Conservation (phyloP, 2,797 vertebrate species). For the Sebastiscus albofasciatus region DNA sequence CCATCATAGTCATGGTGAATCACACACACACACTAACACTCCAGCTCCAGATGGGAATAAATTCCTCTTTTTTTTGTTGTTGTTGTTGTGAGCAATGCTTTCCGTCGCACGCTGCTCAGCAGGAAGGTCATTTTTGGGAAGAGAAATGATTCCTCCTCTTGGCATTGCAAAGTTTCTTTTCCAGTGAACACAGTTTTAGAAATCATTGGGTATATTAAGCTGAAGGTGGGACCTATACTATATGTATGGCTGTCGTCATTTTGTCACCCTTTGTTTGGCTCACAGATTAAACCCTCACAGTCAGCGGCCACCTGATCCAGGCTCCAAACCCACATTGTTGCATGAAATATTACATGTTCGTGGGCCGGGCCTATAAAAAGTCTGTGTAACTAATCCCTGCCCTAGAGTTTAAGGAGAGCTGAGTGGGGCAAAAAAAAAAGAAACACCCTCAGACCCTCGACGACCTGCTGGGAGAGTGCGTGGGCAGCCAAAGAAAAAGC, state of each 20-base stretch:
- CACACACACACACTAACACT: conserved; percentile 20
- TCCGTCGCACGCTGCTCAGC: conserved; percentile 50
- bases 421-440: conserved; percentile 11
- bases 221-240: not conserved
- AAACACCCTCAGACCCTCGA: not conserved
- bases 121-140: conserved; percentile 47
- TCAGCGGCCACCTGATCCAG: conserved; percentile 58
- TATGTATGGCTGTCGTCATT: conserved; percentile 15
- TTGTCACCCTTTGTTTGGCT: conserved; percentile 48
- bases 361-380: conserved; percentile 23
- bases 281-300: conserved; percentile 34
- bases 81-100: conserved; percentile 56
- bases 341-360: conserved; percentile 55
- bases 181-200: not conserved
- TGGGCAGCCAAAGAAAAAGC: conserved; percentile 33
- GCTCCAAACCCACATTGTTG: conserved; percentile 16
- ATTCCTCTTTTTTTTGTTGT: conserved; percentile 43
- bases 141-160: conserved; percentile 15
- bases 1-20: conserved; percentile 24
- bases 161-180: not conserved
- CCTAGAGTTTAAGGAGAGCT: conserved; percentile 34
- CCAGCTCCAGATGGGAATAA: conserved; percentile 56
- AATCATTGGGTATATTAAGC: not conserved
- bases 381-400: conserved; percentile 60
- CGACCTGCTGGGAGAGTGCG: conserved; percentile 54